Evolutionary conservation across 2,797 vertebrate species (phyloP).

Genomic region (Lycodopsis pacificus): DNA sequence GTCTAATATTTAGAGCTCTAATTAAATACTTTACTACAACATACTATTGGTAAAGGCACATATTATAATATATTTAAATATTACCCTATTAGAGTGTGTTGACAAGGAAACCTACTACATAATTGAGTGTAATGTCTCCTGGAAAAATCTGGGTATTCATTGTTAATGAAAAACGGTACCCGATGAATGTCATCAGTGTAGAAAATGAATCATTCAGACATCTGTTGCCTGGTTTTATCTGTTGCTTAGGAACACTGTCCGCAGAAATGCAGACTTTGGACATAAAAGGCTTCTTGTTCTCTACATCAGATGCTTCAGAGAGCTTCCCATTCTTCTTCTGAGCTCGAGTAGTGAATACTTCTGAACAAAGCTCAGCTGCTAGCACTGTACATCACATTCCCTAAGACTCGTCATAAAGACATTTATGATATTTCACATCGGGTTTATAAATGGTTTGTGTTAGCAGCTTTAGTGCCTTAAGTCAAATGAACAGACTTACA

Average conservation of each 20-base stretch:
- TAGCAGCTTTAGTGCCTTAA: background rate
- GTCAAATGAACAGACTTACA: background rate
- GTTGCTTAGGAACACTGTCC: constrained; percentile 76
- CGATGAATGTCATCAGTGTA: background rate
- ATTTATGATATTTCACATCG: constrained; percentile 1
- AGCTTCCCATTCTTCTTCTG: constrained; percentile 33
- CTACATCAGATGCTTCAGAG: constrained; percentile 21
- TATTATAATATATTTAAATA: background rate
- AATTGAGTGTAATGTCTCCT: background rate
- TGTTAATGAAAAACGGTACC: background rate
- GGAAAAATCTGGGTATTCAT: background rate
- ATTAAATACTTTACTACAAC: background rate
- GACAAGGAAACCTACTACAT: background rate
- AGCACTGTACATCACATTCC: background rate
- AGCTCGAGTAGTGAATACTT: constrained; percentile 39
- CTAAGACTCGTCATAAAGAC: background rate
- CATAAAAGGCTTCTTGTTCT: constrained; percentile 30
- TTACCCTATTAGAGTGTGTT: background rate
- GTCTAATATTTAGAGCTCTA: background rate
- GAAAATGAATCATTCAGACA: constrained; percentile 24
- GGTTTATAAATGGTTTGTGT: background rate
- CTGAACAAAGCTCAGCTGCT: constrained; percentile 9
- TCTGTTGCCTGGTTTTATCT: constrained; percentile 42
- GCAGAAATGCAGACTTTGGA: constrained; percentile 41
- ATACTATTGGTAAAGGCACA: background rate